Conservation (phyloP, 2,113 vertebrate species). For the Trochalopteron elliotii region DNA sequence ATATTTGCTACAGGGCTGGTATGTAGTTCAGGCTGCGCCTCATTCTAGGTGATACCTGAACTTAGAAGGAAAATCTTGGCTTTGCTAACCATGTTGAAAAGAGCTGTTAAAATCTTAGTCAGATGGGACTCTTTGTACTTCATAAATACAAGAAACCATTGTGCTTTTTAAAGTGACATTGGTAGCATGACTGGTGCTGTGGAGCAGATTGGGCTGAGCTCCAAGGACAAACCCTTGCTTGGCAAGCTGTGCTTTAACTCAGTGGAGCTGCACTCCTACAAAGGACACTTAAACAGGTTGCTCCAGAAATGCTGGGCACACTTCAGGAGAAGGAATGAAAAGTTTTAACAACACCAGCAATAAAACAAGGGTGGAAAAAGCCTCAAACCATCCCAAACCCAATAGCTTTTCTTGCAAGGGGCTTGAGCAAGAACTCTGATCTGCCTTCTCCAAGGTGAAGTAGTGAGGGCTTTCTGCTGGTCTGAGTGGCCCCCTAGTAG, state of each 20-base stretch:
- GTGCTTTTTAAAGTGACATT: background rate
- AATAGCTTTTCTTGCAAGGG: background rate
- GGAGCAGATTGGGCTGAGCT: background rate
- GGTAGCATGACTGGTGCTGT: background rate
- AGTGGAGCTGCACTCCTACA: background rate
- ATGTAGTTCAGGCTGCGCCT: background rate
- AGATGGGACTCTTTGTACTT: background rate
- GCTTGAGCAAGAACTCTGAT: background rate
- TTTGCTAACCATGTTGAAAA: background rate
- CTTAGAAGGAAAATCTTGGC: background rate
- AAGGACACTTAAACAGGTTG: background rate
- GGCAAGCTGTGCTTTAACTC: background rate
- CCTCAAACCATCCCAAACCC: background rate
- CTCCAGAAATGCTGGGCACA: background rate
- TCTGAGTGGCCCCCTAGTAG: background rate
- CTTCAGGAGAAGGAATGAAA: background rate
- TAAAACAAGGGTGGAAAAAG: background rate
- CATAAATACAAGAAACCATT: background rate
- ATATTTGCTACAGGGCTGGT: background rate
- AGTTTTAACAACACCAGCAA: background rate
- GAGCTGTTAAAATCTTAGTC: background rate
- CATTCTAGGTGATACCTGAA: background rate
- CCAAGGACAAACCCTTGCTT: background rate
- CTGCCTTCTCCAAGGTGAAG: background rate
- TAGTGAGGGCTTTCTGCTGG: background rate